phyloP scores from a whole-genome alignment of 1,140 invertebrate genomes.

The Planococcus citri region DNA sequence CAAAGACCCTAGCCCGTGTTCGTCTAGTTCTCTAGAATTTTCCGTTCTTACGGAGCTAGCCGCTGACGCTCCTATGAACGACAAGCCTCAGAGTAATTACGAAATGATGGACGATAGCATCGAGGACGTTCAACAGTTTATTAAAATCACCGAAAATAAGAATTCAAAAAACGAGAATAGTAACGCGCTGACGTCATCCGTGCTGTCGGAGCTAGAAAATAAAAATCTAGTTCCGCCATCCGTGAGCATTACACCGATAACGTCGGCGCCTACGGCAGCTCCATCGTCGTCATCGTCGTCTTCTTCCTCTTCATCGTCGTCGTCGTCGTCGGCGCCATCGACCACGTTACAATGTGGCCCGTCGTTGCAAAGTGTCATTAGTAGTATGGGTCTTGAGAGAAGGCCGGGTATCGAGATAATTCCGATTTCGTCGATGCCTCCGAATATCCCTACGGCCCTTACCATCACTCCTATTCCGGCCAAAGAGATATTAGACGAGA shows the following conservation, averaged over 20 bases:
- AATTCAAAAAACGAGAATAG: constrained; percentile 37
- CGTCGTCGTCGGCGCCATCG: no score
- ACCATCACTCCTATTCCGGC: constrained; percentile 62
- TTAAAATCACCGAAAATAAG: constrained; percentile 37
- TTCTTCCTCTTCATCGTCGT: constrained; percentile 35
- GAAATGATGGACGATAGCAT: constrained; percentile 41
- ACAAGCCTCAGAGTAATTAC: constrained; percentile 44
- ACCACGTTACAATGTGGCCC: constrained; percentile 29
- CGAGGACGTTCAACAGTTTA: constrained; percentile 44
- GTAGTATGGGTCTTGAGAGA: constrained; percentile 47
- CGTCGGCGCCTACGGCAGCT: constrained; percentile 33
- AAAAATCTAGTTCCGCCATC: constrained; percentile 47
- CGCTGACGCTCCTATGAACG: constrained; percentile 25
- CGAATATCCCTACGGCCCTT: constrained; percentile 51
- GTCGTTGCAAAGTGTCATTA: constrained; percentile 48
- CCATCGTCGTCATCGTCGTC: constrained; percentile 4
- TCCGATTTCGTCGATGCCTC: constrained; percentile 29
- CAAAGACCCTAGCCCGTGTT: constrained; percentile 8
- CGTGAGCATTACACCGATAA: constrained; percentile 66
- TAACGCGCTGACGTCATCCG: constrained; percentile 35
- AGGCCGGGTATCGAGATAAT: constrained; percentile 69
- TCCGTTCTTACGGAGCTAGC: constrained; percentile 29
- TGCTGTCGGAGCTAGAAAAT: constrained; percentile 33
- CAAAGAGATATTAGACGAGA: constrained; percentile 45
- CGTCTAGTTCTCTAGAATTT: constrained; percentile 10